phyloP scores from a whole-genome alignment of 2,797 vertebrate genomes.

The Lycodopsis pacificus region DNA sequence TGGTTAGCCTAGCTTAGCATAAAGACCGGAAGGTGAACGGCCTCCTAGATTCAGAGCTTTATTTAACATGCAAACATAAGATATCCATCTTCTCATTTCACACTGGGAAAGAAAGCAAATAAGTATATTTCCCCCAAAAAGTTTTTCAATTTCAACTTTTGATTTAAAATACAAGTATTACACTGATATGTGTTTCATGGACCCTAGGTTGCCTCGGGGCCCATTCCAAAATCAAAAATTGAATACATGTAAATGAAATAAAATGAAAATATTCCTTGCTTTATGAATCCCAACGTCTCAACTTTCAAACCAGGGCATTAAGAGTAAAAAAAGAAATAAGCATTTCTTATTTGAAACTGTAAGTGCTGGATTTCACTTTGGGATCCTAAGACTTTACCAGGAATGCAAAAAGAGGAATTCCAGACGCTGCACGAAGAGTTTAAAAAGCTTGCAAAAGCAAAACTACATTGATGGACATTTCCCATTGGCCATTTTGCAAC shows the following conservation, averaged over 20 bases:
- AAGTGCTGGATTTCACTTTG: slow-evolving; percentile 28
- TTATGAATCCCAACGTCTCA: slow-evolving; percentile 45
- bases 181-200: slow-evolving; percentile 71
- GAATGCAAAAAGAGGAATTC: slow-evolving; percentile 43
- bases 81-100: slow-evolving; percentile 1
- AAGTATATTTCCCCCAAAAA: background rate
- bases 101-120: background rate
- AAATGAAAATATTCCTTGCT: slow-evolving; percentile 43
- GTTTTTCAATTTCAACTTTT: background rate
- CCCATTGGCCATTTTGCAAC: slow-evolving; percentile 72
- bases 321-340: slow-evolving; percentile 17
- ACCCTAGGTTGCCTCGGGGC: slow-evolving; percentile 27
- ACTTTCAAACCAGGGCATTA: slow-evolving; percentile 35
- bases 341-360: slow-evolving; percentile 26
- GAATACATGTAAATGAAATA: slow-evolving; percentile 32
- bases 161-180: slow-evolving; percentile 38
- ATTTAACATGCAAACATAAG: too few relatives aligned
- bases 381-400: slow-evolving; percentile 33
- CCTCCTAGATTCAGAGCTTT: background rate
- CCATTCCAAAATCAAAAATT: slow-evolving; percentile 63
- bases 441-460: slow-evolving; percentile 64
- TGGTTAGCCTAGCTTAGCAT: slow-evolving; percentile 21
- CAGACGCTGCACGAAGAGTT: slow-evolving; percentile 49
- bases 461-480: slow-evolving; percentile 56
- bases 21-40: background rate